Conservation (phyloP, 2,888 invertebrate species). For the Acrobasis consociella region DNA sequence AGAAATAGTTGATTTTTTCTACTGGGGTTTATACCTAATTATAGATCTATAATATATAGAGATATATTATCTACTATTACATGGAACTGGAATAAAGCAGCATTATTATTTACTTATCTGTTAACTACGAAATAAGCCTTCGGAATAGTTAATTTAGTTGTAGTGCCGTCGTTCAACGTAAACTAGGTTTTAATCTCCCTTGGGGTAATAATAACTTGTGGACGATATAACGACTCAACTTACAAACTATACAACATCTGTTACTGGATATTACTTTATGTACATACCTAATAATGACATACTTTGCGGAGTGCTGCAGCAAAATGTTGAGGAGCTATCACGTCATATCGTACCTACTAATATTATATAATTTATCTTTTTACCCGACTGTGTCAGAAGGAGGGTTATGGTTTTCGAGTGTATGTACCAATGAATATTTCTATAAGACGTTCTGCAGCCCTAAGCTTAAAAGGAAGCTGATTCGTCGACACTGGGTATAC, state of each 20-base stretch:
- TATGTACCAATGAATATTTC: too few relatives aligned
- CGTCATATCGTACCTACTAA: too few relatives aligned
- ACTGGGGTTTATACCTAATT: too few relatives aligned
- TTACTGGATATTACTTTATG: constrained; percentile 19
- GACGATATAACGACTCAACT: constrained; percentile 26
- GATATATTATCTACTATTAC: too few relatives aligned
- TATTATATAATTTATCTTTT: too few relatives aligned
- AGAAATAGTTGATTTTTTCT: too few relatives aligned
- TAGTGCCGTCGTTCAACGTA: constrained; percentile 20
- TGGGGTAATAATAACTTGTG: constrained; percentile 26
- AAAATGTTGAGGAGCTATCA: neutral
- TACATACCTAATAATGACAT: constrained; percentile 6
- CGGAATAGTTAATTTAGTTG: constrained; percentile 24
- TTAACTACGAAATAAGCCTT: constrained; percentile 19
- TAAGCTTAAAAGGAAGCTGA: too few relatives aligned
- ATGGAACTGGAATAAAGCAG: neutral
- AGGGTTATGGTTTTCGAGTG: too few relatives aligned
- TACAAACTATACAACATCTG: constrained; percentile 27
- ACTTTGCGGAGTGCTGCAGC: neutral
- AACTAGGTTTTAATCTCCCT: constrained; percentile 30
- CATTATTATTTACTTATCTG: constrained; percentile 13
- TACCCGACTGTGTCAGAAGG: too few relatives aligned
- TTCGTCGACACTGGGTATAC: too few relatives aligned
- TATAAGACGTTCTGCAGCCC: too few relatives aligned
- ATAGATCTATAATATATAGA: too few relatives aligned